Evolutionary conservation across 2,888 invertebrate genomes (phyloP).

Genomic region (Eupithecia subumbrata): DNA sequence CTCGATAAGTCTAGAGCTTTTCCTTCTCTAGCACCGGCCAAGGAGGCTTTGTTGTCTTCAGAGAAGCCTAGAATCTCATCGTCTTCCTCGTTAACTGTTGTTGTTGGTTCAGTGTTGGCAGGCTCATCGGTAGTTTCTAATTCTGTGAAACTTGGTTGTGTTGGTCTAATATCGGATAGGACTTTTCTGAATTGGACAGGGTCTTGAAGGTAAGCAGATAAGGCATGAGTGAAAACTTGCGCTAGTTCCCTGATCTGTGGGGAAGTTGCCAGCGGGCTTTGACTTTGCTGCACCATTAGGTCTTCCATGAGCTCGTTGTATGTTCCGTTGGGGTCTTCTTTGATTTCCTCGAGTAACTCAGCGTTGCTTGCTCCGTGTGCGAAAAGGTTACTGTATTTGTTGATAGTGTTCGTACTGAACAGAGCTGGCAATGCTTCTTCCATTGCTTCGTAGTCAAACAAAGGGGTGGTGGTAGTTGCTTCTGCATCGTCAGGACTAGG

Average conservation of each 20-base stretch:
- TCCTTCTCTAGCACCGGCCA: constrained; percentile 67
- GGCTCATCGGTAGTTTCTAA: constrained; percentile 68
- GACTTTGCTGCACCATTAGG: constrained; percentile 85
- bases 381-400: constrained; percentile 83
- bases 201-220: constrained; percentile 92
- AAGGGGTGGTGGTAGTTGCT: constrained; percentile 58
- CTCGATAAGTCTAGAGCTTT: constrained; percentile 68
- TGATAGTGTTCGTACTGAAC: constrained; percentile 87
- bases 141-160: constrained; percentile 86
- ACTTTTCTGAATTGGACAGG: constrained; percentile 92
- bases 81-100: constrained; percentile 87
- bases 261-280: constrained; percentile 84
- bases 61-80: constrained; percentile 91
- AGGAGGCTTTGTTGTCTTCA: constrained; percentile 81
- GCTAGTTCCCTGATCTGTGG: constrained; percentile 91
- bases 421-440: constrained; percentile 84
- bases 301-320: constrained; percentile 80
- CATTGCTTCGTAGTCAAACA: constrained; percentile 68
- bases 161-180: constrained; percentile 90
- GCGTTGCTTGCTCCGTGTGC: constrained; percentile 64
- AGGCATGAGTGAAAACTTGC: constrained; percentile 92
- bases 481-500: constrained; percentile 65
- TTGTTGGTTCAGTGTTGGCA: constrained; percentile 82
- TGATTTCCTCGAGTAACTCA: constrained; percentile 72
- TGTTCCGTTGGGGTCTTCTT: constrained; percentile 72